These are phyloP conservation scores for Halichoeres trimaculatus DNA, from an alignment of 2,113 vertebrate species.

Conservation along the genomic window DNA sequence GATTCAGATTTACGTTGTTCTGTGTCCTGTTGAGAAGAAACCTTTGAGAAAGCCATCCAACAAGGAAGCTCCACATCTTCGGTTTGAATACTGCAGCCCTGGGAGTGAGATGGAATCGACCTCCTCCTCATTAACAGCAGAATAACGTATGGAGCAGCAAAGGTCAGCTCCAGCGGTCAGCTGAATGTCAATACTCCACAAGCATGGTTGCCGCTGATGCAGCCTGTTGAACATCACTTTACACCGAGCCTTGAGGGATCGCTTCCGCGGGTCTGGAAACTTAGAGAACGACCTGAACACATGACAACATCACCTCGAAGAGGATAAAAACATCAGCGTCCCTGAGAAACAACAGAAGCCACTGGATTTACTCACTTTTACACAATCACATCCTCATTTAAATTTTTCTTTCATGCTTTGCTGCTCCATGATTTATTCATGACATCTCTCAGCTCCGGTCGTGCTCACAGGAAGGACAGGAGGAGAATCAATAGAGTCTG, in stretches of 20 bases:
- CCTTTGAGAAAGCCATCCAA: background rate
- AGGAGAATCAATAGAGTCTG: conserved; percentile 61
- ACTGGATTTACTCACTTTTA: conserved; percentile 45
- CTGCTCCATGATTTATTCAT: conserved; percentile 75
- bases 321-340: background rate
- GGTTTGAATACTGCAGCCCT: conserved; percentile 9
- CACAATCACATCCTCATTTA: conserved; percentile 52
- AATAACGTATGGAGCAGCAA: conserved; percentile 48
- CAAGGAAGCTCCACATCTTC: background rate
- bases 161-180: conserved; percentile 55
- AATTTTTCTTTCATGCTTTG: conserved; percentile 53
- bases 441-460: conserved; percentile 34
- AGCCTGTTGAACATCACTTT: conserved; percentile 20
- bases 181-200: conserved; percentile 52
- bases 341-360: conserved; percentile 19
- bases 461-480: conserved; percentile 47
- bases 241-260: background rate
- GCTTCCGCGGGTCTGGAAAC: too few species aligned
- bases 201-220: background rate
- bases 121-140: conserved; percentile 54
- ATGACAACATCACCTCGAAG: background rate
- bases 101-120: conserved; percentile 30
- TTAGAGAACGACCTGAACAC: too few species aligned
- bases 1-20: background rate
- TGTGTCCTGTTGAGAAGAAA: background rate